phyloP scores from a whole-genome alignment of 35 echinoderm and acorn worm genomes.

The Ptychodera flava region DNA sequence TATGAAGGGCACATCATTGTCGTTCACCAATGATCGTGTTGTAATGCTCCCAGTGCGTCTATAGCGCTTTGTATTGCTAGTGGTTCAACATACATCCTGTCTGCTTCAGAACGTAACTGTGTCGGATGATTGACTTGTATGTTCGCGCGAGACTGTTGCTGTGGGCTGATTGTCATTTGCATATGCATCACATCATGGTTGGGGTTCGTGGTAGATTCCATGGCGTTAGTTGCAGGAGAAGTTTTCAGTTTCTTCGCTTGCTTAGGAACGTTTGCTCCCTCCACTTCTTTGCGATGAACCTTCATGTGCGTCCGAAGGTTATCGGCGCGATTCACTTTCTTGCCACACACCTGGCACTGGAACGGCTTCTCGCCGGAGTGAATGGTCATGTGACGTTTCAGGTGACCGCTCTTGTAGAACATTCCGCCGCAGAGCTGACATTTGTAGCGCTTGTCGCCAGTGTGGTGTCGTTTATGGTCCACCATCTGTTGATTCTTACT shows the following conservation, averaged over 20 bases:
- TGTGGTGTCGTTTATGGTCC: slow-evolving; percentile 12
- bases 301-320: not conserved
- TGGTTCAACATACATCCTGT: not conserved
- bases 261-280: not conserved
- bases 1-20: no score
- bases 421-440: not conserved
- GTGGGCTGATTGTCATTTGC: no score
- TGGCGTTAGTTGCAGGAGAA: not conserved
- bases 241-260: not conserved
- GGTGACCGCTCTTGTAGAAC: slow-evolving; percentile 5
- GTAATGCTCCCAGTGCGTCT: not conserved
- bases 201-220: not conserved
- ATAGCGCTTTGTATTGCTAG: not conserved
- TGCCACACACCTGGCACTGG: slow-evolving; percentile 12
- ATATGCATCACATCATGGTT: not conserved
- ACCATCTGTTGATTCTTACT: not conserved
- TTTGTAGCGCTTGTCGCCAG: not conserved
- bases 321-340: not conserved
- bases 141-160: not conserved
- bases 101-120: not conserved
- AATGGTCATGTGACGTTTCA: slow-evolving; percentile 6
- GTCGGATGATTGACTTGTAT: not conserved
- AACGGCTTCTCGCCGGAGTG: slow-evolving; percentile 8
- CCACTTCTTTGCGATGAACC: not conserved
- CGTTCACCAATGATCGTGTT: not conserved